phyloP scores from a whole-genome alignment of 23 tunicate species.

The Diplosoma virens region DNA sequence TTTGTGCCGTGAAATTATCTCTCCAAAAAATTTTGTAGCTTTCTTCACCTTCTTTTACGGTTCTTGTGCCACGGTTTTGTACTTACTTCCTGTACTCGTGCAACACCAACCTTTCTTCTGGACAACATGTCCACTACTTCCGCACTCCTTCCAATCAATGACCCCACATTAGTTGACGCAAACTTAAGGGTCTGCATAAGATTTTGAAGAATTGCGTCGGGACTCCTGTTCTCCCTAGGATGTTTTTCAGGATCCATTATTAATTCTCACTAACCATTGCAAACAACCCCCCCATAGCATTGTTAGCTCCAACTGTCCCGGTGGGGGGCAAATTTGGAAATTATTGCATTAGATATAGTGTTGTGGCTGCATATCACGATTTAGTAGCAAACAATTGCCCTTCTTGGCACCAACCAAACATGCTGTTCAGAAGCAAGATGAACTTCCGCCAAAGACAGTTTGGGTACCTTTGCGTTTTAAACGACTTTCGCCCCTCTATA shows the following conservation, averaged over 20 bases:
- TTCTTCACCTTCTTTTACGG: not conserved
- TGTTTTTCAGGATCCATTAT: not conserved
- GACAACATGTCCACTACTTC: not conserved
- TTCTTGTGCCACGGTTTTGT: not conserved
- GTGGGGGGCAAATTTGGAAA: not conserved
- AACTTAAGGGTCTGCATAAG: not conserved
- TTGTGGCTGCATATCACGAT: too few species aligned
- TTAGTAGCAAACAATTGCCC: not conserved
- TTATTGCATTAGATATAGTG: too few species aligned
- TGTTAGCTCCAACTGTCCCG: not conserved
- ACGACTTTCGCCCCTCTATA: too few species aligned
- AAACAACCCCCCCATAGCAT: not conserved
- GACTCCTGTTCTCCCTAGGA: not conserved
- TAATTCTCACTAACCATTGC: not conserved
- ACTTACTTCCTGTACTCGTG: not conserved
- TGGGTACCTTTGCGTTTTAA: too few species aligned
- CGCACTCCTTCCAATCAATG: constrained; percentile 11
- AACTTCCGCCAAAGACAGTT: not conserved
- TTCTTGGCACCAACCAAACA: not conserved
- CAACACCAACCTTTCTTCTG: constrained; percentile 6
- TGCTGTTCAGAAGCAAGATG: not conserved
- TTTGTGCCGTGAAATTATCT: not conserved
- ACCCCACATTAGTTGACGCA: not conserved
- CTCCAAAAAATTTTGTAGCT: not conserved
- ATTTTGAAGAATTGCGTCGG: not conserved